phyloP scores from a whole-genome alignment of 2,113 vertebrate genomes.

The Canis aureus region DNA sequence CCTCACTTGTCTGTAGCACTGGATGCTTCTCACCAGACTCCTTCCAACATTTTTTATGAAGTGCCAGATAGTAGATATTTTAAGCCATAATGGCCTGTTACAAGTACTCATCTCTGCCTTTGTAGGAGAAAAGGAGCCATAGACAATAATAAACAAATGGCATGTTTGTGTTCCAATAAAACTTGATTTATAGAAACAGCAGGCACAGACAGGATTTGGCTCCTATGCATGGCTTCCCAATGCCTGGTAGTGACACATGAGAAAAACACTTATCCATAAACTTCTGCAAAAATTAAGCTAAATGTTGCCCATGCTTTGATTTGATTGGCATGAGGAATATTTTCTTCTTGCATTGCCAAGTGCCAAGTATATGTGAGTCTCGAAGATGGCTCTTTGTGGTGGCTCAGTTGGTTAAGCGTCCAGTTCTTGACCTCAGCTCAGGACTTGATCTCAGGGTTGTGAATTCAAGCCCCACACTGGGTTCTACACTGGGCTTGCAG shows the following conservation, averaged over 20 bases:
- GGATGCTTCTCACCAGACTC: not conserved
- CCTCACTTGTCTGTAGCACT: not conserved
- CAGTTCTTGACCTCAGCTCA: not conserved
- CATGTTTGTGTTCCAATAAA: not conserved
- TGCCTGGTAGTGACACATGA: not conserved
- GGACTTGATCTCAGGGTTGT: not conserved
- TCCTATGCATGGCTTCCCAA: not conserved
- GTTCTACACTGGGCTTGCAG: not conserved
- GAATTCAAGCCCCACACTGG: not conserved
- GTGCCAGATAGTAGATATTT: not conserved
- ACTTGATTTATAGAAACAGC: not conserved
- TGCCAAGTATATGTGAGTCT: not conserved
- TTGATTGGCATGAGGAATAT: not conserved
- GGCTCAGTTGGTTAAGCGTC: not conserved
- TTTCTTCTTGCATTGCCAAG: not conserved
- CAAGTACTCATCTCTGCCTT: not conserved
- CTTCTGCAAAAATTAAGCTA: not conserved
- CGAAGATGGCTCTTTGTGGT: not conserved
- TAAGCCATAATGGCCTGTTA: not conserved
- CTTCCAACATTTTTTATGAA: not conserved
- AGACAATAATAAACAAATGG: not conserved
- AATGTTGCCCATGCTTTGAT: not conserved
- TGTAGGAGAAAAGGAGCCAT: not conserved
- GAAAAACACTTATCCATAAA: not conserved
- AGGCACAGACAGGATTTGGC: not conserved